A percentile compares a stretch with the other conserved stretches of the same genome.
These are phyloP conservation scores for Petroica traversi DNA, from an alignment of 2,113 vertebrate genomes.

Conservation along the genomic window DNA sequence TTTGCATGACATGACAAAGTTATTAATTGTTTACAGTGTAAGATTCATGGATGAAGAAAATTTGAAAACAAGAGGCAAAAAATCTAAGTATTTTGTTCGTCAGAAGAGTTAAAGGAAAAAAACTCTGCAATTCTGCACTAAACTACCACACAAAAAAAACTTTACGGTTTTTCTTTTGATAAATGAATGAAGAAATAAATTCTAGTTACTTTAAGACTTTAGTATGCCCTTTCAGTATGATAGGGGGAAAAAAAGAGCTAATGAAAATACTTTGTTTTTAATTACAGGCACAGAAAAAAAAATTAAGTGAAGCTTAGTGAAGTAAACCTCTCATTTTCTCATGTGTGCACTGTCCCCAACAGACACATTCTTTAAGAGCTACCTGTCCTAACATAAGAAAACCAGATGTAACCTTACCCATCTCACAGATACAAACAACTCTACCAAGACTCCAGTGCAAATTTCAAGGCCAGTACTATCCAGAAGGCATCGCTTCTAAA, in stretches of 20 bases:
- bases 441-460: not conserved
- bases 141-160: not conserved
- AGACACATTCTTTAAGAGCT: not conserved
- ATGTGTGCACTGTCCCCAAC: not conserved
- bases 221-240: not conserved
- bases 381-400: not conserved
- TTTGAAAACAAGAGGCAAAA: not conserved
- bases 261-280: not conserved
- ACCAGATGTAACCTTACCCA: not conserved
- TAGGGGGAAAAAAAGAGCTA: not conserved
- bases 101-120: not conserved
- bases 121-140: not conserved
- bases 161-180: not conserved
- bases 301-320: not conserved
- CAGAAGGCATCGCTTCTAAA: not conserved
- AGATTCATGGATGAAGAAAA: not conserved
- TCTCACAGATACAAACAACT: not conserved
- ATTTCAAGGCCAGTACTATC: not conserved
- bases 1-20: not conserved
- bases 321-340: not conserved
- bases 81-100: not conserved
- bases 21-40: not conserved
- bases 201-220: not conserved
- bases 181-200: not conserved
- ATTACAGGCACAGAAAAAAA: not conserved